Evolutionary conservation across 2,113 vertebrate genomes (phyloP).

Genomic region (Phodopus roborovskii): DNA sequence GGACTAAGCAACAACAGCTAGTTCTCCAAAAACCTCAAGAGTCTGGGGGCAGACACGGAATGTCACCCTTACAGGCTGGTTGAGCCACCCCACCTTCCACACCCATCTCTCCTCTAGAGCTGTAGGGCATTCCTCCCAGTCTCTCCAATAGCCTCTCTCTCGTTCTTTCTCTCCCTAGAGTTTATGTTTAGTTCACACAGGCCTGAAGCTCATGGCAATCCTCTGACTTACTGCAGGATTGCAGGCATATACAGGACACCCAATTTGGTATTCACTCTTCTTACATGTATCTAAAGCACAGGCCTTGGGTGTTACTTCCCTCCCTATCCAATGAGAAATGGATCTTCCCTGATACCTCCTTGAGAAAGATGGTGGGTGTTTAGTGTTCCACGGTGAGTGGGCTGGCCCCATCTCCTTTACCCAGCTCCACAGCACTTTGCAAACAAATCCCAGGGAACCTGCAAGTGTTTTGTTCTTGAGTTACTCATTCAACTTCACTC

Average conservation of each 20-base stretch:
- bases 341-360: background rate
- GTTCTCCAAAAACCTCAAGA: background rate
- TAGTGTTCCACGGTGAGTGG: background rate
- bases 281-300: background rate
- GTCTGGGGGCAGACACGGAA: constrained; percentile 32
- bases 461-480: background rate
- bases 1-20: background rate
- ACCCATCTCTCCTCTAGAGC: background rate
- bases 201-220: background rate
- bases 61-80: background rate
- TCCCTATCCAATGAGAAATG: background rate
- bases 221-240: no score
- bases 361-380: background rate
- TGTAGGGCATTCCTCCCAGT: background rate
- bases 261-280: background rate
- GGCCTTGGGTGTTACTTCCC: background rate
- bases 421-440: background rate
- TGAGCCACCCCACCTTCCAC: background rate
- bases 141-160: background rate
- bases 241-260: background rate
- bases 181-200: background rate
- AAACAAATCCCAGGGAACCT: background rate
- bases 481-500: background rate
- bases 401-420: background rate
- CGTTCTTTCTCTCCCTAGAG: background rate